These are phyloP conservation scores for Peromyscus leucopus DNA, from an alignment of 2,113 vertebrate genomes.

Conservation along the genomic window DNA sequence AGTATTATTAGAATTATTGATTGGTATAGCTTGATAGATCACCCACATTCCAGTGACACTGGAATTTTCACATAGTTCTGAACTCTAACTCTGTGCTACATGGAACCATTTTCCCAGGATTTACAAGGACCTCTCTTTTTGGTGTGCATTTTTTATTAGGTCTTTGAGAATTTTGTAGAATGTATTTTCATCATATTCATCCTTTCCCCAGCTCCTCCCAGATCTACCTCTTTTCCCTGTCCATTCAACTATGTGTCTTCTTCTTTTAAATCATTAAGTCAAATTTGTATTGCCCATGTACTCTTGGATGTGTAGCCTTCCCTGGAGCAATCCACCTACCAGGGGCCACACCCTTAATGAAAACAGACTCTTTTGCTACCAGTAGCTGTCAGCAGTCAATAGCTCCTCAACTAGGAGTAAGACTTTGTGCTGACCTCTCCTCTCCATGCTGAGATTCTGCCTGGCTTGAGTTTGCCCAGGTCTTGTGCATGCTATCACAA, in stretches of 20 bases:
- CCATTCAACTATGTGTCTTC: background rate
- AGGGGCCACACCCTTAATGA: background rate
- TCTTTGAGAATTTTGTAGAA: background rate
- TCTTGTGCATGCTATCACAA: background rate
- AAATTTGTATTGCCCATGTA: background rate
- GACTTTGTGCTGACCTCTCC: background rate
- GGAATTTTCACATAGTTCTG: background rate
- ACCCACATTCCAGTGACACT: background rate
- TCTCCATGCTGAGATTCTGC: background rate
- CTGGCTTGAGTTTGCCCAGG: background rate
- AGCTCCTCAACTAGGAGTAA: background rate
- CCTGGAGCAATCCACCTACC: background rate
- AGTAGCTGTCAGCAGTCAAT: background rate
- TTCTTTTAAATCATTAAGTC: background rate
- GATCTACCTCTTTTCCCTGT: background rate
- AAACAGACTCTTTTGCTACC: background rate
- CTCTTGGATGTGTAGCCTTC: background rate
- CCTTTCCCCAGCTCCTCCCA: background rate
- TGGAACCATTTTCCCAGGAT: background rate
- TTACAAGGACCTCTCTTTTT: constrained; percentile 10
- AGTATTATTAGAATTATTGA: background rate
- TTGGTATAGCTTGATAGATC: background rate
- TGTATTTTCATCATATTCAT: background rate
- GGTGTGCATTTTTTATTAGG: background rate
- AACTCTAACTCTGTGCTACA: background rate